A percentile compares a stretch with the other conserved stretches of the same genome.
Conservation (phyloP, 2,113 vertebrate species). For the Bubo scandiacus region DNA sequence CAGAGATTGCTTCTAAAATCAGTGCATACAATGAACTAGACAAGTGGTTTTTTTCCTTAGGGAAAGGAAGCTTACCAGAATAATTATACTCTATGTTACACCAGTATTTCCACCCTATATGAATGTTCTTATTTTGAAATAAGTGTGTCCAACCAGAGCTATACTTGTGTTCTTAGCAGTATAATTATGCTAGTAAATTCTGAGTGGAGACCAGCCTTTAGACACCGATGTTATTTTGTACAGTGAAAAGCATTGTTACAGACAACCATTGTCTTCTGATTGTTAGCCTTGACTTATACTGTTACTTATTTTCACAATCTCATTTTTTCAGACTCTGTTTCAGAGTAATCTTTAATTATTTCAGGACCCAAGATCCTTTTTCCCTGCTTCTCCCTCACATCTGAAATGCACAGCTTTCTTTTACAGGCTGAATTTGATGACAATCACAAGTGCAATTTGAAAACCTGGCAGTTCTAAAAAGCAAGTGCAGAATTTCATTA, state of each 20-base stretch:
- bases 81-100: background rate
- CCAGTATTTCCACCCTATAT: background rate
- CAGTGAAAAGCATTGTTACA: background rate
- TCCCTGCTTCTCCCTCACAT: background rate
- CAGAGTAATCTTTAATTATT: background rate
- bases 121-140: conserved; percentile 16
- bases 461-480: background rate
- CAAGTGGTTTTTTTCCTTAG: background rate
- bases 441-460: background rate
- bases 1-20: background rate
- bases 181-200: conserved; percentile 11
- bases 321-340: background rate
- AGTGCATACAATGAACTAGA: background rate
- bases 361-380: background rate
- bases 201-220: background rate
- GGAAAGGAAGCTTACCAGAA: background rate
- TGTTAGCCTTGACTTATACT: background rate
- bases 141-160: background rate
- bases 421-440: background rate
- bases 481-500: background rate
- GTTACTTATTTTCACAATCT: background rate
- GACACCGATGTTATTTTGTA: background rate
- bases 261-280: background rate
- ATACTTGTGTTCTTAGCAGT: background rate
- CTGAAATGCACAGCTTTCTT: background rate